Percentiles rank a stretch among this genome's conserved stretches.
These are phyloP conservation scores for Microtus richardsoni DNA, from an alignment of 2,113 vertebrate species.

Conservation along the genomic window DNA sequence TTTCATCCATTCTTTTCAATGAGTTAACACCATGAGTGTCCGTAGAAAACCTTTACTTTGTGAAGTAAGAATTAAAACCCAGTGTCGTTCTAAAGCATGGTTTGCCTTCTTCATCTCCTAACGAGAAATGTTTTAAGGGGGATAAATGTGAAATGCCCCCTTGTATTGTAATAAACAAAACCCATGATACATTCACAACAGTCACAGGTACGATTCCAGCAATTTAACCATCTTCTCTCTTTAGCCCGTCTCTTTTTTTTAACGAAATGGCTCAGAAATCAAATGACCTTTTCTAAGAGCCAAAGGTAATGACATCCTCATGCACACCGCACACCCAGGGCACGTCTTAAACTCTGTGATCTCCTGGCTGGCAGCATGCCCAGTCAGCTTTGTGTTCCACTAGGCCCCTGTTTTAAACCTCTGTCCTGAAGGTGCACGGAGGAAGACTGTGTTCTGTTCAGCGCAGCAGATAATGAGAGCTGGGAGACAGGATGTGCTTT, in stretches of 20 bases:
- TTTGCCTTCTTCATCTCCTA: background rate
- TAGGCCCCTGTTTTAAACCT: background rate
- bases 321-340: constrained; percentile 13
- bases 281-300: constrained; percentile 67
- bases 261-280: constrained; percentile 12
- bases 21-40: background rate
- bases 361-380: constrained; percentile 63
- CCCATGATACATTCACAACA: background rate
- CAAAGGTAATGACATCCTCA: constrained; percentile 47
- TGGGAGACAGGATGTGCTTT: constrained; percentile 59
- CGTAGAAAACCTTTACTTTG: background rate
- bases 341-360: constrained; percentile 15
- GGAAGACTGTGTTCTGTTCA: constrained; percentile 19
- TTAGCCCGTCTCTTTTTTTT: background rate
- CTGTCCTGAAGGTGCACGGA: constrained; percentile 51
- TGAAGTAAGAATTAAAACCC: background rate
- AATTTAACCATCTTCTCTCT: constrained; percentile 13
- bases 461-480: constrained; percentile 46
- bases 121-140: background rate
- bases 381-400: constrained; percentile 62
- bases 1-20: background rate
- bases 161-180: background rate
- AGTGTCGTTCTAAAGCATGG: background rate
- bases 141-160: constrained; percentile 17
- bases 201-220: background rate